These are phyloP conservation scores for Ciconia stormi DNA, from an alignment of 2,113 vertebrate species.

Conservation along the genomic window DNA sequence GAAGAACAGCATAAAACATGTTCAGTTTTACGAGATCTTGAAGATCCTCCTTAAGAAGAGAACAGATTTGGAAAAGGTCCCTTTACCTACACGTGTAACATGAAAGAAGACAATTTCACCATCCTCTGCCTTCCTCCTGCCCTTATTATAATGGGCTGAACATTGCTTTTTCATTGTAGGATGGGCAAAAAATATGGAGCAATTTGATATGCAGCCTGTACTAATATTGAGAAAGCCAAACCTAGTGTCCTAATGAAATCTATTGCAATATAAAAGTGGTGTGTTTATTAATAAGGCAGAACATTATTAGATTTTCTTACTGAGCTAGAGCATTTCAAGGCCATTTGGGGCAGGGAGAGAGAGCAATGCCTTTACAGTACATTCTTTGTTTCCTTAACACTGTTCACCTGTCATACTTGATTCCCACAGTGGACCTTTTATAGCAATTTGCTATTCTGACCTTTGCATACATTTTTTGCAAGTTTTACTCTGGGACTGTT, in stretches of 20 bases:
- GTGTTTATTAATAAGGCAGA: constrained; percentile 58
- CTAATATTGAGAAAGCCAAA: background rate
- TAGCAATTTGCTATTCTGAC: constrained; percentile 64
- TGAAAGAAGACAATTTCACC: background rate
- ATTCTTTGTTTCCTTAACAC: constrained; percentile 63
- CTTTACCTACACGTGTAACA: background rate
- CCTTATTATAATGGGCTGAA: constrained; percentile 1
- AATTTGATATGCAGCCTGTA: background rate
- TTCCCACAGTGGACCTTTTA: constrained; percentile 61
- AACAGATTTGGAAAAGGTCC: background rate
- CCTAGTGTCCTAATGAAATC: constrained; percentile 1
- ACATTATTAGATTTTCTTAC: constrained; percentile 39
- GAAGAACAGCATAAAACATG: background rate
- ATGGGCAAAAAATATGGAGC: constrained; percentile 1
- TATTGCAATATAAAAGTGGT: background rate
- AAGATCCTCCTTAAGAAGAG: background rate
- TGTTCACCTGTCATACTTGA: constrained; percentile 67
- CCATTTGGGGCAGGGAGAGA: background rate
- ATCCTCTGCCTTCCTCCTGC: background rate
- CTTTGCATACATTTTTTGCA: constrained; percentile 58
- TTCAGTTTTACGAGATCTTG: background rate
- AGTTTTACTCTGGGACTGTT: constrained; percentile 24
- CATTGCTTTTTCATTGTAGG: background rate
- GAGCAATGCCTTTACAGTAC: constrained; percentile 39
- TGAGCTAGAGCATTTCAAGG: constrained; percentile 26